A percentile compares a stretch with the other conserved stretches of the same genome.
Conservation (phyloP, 2,888 invertebrate genomes). For the Lacanobia oleracea region DNA sequence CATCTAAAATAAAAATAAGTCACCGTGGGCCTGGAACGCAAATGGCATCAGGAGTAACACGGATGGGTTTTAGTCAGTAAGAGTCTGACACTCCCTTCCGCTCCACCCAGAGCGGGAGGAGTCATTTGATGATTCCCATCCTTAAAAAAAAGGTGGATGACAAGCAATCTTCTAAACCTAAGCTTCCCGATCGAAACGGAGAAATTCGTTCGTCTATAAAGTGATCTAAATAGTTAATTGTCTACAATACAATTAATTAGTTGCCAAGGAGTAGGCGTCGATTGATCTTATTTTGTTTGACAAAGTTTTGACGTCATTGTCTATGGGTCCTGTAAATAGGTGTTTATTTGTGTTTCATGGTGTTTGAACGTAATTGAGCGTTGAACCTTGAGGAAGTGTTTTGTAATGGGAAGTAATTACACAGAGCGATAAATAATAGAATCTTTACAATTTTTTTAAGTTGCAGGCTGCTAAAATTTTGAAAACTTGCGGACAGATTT, state of each 20-base stretch:
- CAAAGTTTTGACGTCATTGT: slow-evolving; percentile 46
- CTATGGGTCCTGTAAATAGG: slow-evolving; percentile 1
- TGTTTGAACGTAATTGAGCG: background rate
- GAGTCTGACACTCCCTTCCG: too few relatives aligned
- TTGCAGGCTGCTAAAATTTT: too few relatives aligned
- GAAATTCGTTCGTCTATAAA: slow-evolving; percentile 1
- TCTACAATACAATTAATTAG: slow-evolving; percentile 51
- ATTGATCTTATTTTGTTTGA: slow-evolving; percentile 40
- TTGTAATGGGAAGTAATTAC: background rate
- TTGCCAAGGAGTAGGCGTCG: slow-evolving; percentile 19
- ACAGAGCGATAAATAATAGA: too few relatives aligned
- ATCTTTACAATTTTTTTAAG: too few relatives aligned
- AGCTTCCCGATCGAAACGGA: background rate
- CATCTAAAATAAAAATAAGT: too few relatives aligned
- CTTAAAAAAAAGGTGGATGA: too few relatives aligned
- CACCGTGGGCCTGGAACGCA: too few relatives aligned
- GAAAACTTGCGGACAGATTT: too few relatives aligned
- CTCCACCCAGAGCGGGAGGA: too few relatives aligned
- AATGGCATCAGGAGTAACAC: too few relatives aligned
- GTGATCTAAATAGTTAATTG: slow-evolving; percentile 45
- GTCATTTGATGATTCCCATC: too few relatives aligned
- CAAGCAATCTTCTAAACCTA: background rate
- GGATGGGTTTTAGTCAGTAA: too few relatives aligned
- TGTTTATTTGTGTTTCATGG: slow-evolving; percentile 25
- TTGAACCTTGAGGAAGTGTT: background rate